phyloP scores from a whole-genome alignment of 1,140 invertebrate genomes.

The Drosophila dunni region DNA sequence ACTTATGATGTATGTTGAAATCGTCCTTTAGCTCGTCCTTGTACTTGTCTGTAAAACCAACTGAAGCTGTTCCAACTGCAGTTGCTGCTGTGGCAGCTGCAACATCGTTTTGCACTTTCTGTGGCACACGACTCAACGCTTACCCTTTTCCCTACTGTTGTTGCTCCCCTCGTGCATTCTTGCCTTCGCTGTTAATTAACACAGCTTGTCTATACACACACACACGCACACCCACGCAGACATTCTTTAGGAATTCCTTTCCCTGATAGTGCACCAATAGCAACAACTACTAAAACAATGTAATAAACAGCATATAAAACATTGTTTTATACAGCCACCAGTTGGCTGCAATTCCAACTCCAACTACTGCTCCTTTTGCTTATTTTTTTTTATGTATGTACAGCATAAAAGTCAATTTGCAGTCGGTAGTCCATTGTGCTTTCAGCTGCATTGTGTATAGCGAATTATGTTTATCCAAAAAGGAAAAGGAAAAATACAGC shows the following conservation, averaged over 20 bases:
- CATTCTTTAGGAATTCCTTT: slow-evolving; percentile 24
- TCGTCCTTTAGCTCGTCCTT: slow-evolving; percentile 2
- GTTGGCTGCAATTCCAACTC: background rate
- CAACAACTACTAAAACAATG: slow-evolving; percentile 23
- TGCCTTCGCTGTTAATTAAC: slow-evolving; percentile 47
- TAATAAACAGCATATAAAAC: slow-evolving; percentile 35
- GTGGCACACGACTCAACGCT: background rate
- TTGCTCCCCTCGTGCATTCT: slow-evolving; percentile 10
- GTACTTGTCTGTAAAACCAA: slow-evolving; percentile 4
- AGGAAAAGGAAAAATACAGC: background rate
- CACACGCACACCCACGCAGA: slow-evolving; percentile 1
- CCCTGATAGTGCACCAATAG: slow-evolving; percentile 17
- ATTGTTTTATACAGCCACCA: slow-evolving; percentile 22
- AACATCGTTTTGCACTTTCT: slow-evolving; percentile 44
- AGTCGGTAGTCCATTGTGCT: slow-evolving; percentile 40
- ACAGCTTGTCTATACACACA: slow-evolving; percentile 12
- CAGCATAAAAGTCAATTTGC: slow-evolving; percentile 42
- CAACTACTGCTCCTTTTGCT: slow-evolving; percentile 10
- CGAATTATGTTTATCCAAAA: slow-evolving; percentile 47
- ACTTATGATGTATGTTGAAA: slow-evolving; percentile 17
- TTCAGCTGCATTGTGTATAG: slow-evolving; percentile 49
- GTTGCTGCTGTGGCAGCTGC: slow-evolving; percentile 4
- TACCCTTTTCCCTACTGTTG: background rate
- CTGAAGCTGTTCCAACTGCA: background rate
- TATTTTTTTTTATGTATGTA: too few species aligned